phyloP scores from a whole-genome alignment of 2,113 vertebrate species.

The Silurus glanis region DNA sequence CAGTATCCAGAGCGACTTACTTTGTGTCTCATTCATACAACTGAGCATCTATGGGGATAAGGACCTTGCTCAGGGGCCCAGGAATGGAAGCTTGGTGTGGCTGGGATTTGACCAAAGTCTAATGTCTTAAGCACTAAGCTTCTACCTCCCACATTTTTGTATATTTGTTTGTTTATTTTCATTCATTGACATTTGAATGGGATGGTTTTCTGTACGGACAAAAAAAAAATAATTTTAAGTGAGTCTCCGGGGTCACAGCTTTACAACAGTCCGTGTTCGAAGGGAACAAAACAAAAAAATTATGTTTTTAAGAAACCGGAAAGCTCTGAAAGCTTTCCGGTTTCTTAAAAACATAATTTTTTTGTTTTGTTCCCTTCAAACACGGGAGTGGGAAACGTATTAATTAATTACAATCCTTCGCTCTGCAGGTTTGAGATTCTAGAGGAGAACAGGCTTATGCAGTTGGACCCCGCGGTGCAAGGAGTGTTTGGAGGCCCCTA shows the following conservation, averaged over 20 bases:
- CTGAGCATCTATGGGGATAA: too few species aligned
- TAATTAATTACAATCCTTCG: background rate
- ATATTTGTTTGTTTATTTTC: too few species aligned
- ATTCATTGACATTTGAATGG: background rate
- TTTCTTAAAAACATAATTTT: background rate
- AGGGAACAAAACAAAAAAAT: background rate
- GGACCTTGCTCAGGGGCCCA: too few species aligned
- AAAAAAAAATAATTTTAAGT: background rate
- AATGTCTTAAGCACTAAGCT: too few species aligned
- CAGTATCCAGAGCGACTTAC: too few species aligned
- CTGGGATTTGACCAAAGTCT: too few species aligned
- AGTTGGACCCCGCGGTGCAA: slow-evolving; percentile 82
- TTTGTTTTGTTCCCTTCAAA: background rate
- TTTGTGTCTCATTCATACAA: too few species aligned
- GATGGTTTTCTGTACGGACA: background rate
- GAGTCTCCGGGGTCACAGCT: background rate
- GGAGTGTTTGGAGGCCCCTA: slow-evolving; percentile 91
- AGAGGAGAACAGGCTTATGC: slow-evolving; percentile 73
- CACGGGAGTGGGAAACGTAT: background rate
- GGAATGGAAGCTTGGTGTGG: too few species aligned
- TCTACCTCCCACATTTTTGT: too few species aligned
- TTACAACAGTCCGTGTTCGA: background rate
- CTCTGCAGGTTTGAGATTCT: slow-evolving; percentile 74
- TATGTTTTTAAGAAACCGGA: background rate
- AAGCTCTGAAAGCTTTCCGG: background rate